Evolutionary conservation across 2,797 vertebrate genomes (phyloP).

Genomic region (Pyrocephalus nanus): DNA sequence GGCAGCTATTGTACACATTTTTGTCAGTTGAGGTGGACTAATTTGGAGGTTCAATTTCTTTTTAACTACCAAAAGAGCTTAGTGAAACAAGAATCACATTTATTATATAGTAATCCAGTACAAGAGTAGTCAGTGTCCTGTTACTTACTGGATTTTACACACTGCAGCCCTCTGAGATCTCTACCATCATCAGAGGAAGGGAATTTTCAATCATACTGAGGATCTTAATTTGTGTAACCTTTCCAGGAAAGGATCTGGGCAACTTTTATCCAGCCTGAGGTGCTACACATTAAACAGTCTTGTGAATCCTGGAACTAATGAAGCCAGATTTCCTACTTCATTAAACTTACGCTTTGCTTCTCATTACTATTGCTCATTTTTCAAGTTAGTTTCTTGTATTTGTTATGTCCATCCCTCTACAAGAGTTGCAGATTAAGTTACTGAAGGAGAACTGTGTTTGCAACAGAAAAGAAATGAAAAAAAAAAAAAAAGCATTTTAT

Average conservation of each 20-base stretch:
- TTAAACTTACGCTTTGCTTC: conserved; percentile 25
- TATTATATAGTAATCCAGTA: not conserved
- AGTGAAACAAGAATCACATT: not conserved
- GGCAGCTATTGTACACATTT: not conserved
- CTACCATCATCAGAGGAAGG: not conserved
- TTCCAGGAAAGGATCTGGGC: not conserved
- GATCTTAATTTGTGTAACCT: conserved; percentile 9
- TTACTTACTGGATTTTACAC: not conserved
- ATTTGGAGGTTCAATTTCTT: not conserved
- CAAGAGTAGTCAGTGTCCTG: not conserved
- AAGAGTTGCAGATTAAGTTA: not conserved
- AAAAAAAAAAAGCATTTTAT: not conserved
- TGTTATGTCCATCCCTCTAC: not conserved
- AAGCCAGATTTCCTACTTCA: conserved; percentile 39
- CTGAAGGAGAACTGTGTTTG: not conserved
- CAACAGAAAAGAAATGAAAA: not conserved
- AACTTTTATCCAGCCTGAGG: conserved; percentile 24
- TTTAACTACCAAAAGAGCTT: not conserved
- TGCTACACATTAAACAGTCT: not conserved
- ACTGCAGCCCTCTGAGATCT: not conserved
- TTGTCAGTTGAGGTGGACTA: not conserved
- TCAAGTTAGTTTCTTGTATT: not conserved
- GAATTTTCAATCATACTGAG: not conserved
- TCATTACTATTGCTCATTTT: not conserved
- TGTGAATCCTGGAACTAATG: conserved; percentile 27